Conservation (phyloP, 2,888 invertebrate species). For the Parthenolecanium corni region DNA sequence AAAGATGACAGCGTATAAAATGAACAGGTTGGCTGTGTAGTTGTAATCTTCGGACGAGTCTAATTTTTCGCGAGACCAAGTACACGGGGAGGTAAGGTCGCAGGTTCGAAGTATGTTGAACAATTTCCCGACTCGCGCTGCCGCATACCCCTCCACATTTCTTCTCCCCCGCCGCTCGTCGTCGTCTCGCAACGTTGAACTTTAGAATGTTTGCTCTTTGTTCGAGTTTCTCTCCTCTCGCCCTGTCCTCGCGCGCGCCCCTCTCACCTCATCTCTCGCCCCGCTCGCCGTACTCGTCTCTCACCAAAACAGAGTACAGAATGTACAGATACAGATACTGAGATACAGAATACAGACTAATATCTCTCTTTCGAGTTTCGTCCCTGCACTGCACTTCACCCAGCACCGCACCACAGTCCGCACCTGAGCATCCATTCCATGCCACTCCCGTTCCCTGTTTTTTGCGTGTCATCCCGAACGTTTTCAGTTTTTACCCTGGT, state of each 20-base stretch:
- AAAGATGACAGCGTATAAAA: no score
- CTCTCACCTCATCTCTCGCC: neutral
- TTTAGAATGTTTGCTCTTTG: conserved; percentile 21
- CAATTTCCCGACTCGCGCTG: neutral
- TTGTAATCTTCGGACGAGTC: neutral
- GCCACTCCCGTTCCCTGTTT: neutral
- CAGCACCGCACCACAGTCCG: no score
- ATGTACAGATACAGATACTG: no score
- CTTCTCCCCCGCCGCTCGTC: neutral
- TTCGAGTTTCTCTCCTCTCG: conserved; percentile 1
- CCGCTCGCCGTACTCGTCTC: neutral
- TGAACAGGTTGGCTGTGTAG: no score
- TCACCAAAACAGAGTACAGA: no score
- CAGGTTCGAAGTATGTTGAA: neutral
- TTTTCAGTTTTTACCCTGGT: no score
- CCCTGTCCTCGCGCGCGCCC: neutral
- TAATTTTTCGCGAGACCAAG: neutral
- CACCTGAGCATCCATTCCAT: no score
- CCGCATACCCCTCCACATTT: neutral
- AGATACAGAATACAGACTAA: no score
- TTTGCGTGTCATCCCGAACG: no score
- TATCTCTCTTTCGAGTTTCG: neutral
- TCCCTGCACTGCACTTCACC: neutral
- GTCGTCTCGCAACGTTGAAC: conserved; percentile 22
- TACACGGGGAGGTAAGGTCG: neutral